Conservation (phyloP, 2,888 invertebrate species). For the Callosobruchus maculatus region DNA sequence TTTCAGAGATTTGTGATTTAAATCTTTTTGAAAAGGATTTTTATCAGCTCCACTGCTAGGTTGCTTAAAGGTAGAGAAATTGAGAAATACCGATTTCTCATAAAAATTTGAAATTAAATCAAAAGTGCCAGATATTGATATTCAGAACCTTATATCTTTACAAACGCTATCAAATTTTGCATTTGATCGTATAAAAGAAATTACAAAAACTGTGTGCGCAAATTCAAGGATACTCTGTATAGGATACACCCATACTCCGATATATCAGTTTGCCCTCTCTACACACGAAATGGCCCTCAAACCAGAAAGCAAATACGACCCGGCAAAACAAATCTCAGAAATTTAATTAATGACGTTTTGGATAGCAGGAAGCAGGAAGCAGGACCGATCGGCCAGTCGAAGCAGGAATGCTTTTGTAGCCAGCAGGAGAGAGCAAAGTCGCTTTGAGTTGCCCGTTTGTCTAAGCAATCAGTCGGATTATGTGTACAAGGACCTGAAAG, state of each 20-base stretch:
- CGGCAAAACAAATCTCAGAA: slow-evolving; percentile 14
- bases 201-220: no score
- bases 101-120: no score
- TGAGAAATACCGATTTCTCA: no score
- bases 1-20: no score
- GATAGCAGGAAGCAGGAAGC: slow-evolving; percentile 1
- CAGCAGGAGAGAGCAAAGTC: slow-evolving; percentile 25
- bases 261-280: not conserved
- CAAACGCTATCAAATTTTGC: no score
- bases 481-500: slow-evolving; percentile 6
- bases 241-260: not conserved
- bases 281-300: not conserved
- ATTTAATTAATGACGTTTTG: slow-evolving; percentile 51
- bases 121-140: no score
- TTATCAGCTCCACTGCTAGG: no score
- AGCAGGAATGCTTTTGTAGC: slow-evolving; percentile 47
- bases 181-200: no score
- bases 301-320: not conserved
- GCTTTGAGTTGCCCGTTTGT: slow-evolving; percentile 44
- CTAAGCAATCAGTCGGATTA: slow-evolving; percentile 49
- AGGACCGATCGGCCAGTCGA: not conserved
- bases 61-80: no score
- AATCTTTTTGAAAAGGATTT: no score
- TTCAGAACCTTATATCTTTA: no score
- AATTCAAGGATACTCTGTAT: not conserved